Conservation (phyloP, 2,888 invertebrate genomes). For the Neoscelio sp. region DNA sequence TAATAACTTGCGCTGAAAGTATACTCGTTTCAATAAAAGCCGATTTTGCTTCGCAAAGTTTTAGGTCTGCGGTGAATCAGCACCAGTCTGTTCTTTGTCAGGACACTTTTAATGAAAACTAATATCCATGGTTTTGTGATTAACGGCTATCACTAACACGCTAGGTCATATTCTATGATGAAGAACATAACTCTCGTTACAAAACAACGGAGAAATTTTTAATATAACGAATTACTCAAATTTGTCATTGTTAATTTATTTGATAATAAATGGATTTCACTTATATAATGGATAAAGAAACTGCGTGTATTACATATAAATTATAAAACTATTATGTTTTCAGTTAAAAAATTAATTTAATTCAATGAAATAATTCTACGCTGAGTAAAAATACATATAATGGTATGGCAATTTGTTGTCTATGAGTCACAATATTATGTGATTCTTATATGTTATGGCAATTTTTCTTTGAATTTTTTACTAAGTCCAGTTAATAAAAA, state of each 20-base stretch:
- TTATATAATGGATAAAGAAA: conserved; percentile 49
- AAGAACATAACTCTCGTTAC: conserved; percentile 51
- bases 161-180: conserved; percentile 43
- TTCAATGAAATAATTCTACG: too few relatives aligned
- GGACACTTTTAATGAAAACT: conserved; percentile 69
- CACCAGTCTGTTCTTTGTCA: conserved; percentile 66
- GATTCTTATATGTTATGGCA: too few relatives aligned
- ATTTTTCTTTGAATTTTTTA: too few relatives aligned
- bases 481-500: too few relatives aligned
- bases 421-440: too few relatives aligned
- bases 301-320: conserved; percentile 23
- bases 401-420: too few relatives aligned
- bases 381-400: too few relatives aligned
- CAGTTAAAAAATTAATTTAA: background rate
- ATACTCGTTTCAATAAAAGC: conserved; percentile 58
- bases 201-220: conserved; percentile 39
- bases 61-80: conserved; percentile 56
- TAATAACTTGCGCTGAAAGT: conserved; percentile 24
- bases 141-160: conserved; percentile 64
- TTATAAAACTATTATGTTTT: background rate
- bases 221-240: conserved; percentile 46
- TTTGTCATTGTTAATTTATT: conserved; percentile 56
- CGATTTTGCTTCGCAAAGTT: conserved; percentile 62
- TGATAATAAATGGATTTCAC: conserved; percentile 45
- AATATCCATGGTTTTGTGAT: conserved; percentile 67